Base-by-base conservation (phyloP, 2,113 vertebrate species). In the Channa argus region DNA sequence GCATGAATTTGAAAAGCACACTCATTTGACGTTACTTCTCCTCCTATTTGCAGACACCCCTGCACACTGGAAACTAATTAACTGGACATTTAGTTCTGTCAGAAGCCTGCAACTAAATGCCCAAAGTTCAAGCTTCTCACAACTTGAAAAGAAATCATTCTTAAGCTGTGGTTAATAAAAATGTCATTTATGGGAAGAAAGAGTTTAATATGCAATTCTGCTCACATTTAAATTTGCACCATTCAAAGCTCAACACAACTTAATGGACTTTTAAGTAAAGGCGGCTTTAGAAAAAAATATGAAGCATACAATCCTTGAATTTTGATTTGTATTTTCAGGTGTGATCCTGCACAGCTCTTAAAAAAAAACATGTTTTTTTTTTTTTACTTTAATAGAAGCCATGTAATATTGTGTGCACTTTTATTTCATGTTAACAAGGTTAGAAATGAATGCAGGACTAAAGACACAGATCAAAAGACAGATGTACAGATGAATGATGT, bases 1-100 rank as follows among this genome's bases (percentile, higher is more conserved):
- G 36, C 56, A 77, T 14, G 69, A 65, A 74, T 83, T 76, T 88
- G 72, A 86, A 88, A 91, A 77, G 79, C 74, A 77, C 75, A 69
- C 73, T 80, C 63, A 68, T 81, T 71, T 80, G 88, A 86, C 77
- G 24, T 34, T 70, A 71, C 85, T 77, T 44, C 52, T 37, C 74
- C 56, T 77, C 71, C 75, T 52, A 63, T 80, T 89, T 69, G 63
- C 78, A 63, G 74, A 83, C 50, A 15, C 55, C 66, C 64, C 37
- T 24, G 55, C 83, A 53, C 56, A 61, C 78, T 51, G 56, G 68
- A 87, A 89, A 88, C 79, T 88, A 92, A 91, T 93, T 89, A 93
- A 90, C 84, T 70, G 80, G 79, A 88, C 89, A 86, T 91, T 90
- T 87, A 86, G 73, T 83, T 82, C 80, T 77, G 86, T 85, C 73